These are phyloP conservation scores for Amyelois transitella DNA, from an alignment of 1,140 invertebrate species.

Conservation along the genomic window DNA sequence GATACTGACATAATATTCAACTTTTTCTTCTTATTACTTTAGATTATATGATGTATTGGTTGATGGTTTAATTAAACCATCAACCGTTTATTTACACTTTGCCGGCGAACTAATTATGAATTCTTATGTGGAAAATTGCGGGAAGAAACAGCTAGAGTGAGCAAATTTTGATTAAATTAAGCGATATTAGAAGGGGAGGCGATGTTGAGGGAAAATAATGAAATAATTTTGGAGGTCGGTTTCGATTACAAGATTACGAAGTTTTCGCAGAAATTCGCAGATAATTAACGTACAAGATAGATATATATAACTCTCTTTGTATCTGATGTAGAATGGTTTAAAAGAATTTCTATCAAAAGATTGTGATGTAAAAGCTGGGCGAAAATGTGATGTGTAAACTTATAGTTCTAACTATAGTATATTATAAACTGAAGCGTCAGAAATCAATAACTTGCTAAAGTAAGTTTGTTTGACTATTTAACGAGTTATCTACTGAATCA, in stretches of 20 bases:
- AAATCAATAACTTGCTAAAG: no score
- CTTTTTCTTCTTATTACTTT: no score
- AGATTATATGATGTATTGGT: not conserved
- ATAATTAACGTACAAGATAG: not conserved
- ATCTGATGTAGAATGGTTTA: no score
- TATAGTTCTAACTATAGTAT: no score
- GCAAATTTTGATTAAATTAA: conserved; percentile 61
- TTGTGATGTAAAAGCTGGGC: no score
- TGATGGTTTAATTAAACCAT: conserved; percentile 19
- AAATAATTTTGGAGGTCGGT: conserved; percentile 42
- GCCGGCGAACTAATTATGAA: conserved; percentile 29
- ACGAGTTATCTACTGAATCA: no score
- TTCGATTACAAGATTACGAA: conserved; percentile 17
- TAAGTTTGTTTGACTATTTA: no score
- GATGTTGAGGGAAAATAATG: conserved; percentile 50
- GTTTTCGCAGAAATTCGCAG: not conserved
- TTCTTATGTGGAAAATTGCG: conserved; percentile 40
- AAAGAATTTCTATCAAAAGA: no score
- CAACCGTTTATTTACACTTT: conserved; percentile 16
- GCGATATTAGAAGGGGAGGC: conserved; percentile 51
- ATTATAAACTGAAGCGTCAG: no score
- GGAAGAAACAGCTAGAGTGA: conserved; percentile 34
- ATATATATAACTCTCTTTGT: not conserved
- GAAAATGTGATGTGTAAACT: no score
- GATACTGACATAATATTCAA: no score